Evolutionary conservation across 2,113 vertebrate species (phyloP).

Genomic region (Camelus dromedarius): DNA sequence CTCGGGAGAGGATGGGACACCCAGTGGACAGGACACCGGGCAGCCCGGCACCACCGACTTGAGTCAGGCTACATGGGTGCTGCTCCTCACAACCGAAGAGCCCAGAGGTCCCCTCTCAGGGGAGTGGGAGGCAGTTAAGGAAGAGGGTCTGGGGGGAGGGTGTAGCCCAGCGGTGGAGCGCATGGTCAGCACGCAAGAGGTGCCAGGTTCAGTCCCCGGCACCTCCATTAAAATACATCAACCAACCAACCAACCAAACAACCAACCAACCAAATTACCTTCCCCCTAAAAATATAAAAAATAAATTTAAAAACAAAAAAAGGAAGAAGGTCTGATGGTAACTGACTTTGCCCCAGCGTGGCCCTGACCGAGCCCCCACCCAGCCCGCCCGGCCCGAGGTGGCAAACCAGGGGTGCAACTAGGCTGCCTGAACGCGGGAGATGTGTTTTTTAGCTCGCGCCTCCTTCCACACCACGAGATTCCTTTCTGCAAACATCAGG

Average conservation of each 20-base stretch:
- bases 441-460: neutral
- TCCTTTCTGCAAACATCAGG: neutral
- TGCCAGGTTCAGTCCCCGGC: no score
- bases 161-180: no score
- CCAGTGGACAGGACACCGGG: neutral
- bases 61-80: neutral
- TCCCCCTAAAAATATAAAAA: no score
- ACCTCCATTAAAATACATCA: no score
- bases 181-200: no score
- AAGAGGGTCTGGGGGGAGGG: neutral
- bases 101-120: neutral
- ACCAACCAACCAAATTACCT: no score
- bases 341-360: neutral
- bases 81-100: neutral
- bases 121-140: neutral
- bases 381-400: neutral
- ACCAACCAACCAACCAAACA: no score
- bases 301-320: no score
- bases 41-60: fast-evolving
- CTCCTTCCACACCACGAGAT: neutral
- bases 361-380: neutral
- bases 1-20: neutral
- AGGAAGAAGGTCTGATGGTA: neutral
- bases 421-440: no score
- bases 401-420: neutral